phyloP scores from a whole-genome alignment of 2,113 vertebrate species.

The rabbit (Oryctolagus cuniculus) region DNA sequence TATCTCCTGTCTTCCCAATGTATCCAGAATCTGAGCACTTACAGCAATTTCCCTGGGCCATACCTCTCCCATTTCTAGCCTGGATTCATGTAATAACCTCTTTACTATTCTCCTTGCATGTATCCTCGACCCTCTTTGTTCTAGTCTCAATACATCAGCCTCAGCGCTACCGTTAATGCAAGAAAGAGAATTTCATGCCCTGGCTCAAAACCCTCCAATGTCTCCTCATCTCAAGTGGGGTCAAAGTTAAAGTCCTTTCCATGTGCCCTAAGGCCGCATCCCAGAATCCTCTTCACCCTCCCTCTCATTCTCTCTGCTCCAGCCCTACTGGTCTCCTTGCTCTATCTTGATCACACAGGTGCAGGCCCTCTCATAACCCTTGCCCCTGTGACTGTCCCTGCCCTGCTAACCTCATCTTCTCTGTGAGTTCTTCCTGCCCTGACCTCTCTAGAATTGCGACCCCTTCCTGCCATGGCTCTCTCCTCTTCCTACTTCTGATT shows the following conservation, averaged over 20 bases:
- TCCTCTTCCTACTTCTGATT: background rate
- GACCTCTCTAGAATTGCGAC: background rate
- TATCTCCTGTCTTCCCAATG: background rate
- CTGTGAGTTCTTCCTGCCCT: background rate
- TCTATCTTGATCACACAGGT: background rate
- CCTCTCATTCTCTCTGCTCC: background rate
- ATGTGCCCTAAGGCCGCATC: background rate
- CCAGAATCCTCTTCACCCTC: background rate
- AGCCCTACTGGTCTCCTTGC: background rate
- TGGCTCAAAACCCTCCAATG: background rate
- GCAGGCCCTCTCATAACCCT: background rate
- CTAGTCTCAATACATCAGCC: background rate
- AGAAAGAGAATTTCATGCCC: background rate
- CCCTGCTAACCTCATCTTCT: background rate
- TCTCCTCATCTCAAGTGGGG: background rate
- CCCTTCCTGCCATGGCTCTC: background rate
- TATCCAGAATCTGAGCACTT: background rate
- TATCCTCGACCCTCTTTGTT: background rate
- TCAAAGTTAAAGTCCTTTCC: background rate
- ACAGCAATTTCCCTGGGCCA: background rate
- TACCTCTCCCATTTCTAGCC: background rate
- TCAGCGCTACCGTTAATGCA: background rate
- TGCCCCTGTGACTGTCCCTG: background rate
- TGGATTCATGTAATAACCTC: background rate
- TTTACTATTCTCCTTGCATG: background rate